Evolutionary conservation across 2,888 invertebrate genomes (phyloP), one percentile per base, ranked within the genome.

Genomic region (Scaptomyza flava): DNA sequence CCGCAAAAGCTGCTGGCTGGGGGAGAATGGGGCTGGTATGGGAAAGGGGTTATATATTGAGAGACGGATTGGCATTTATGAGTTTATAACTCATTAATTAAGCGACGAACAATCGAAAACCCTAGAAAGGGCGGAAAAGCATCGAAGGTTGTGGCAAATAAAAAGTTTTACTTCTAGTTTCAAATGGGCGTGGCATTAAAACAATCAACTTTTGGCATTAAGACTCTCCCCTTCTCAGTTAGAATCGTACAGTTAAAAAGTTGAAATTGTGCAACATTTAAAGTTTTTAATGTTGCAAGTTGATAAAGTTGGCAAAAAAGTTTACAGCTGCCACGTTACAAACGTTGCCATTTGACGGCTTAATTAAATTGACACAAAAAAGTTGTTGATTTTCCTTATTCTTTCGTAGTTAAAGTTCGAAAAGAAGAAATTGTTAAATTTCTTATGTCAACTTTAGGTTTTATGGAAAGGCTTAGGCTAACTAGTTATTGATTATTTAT

Each of bases 1-100:
- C 75, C 51, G 68, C 71, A 74, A 74, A 80, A 87, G 14, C 51
- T 72, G 87, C 69, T 69, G 67, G 81, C 81, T 67, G 60, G n/a
- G n/a, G 30, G 6, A 12, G n/a, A 4, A 12, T 9, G 20, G 36
- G 30, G 41, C 23, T 50, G n/a, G 4, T 47, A 23, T 4, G 36
- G 51, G 27, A 11, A 14, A 20, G 20, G 48, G 43, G 42, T 54
- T 30, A 46, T 30, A 12, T 23, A 14, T 45, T 31, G 31, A 27
- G 58, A 58, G 45, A 47, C 59, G 62, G 53, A 80, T 74, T 68
- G 79, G 69, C 75, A 82, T 86, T 85, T 81, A 76, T 73, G 82
- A 70, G 64, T 70, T 81, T 87, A 79, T 79, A 67, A 67, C 66
- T 69, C 68, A 68, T 53, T 83, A 87, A 83, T 83, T 83, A 87